Evolutionary conservation across 2,797 vertebrate genomes (phyloP).

Genomic region (Hybognathus amarus): DNA sequence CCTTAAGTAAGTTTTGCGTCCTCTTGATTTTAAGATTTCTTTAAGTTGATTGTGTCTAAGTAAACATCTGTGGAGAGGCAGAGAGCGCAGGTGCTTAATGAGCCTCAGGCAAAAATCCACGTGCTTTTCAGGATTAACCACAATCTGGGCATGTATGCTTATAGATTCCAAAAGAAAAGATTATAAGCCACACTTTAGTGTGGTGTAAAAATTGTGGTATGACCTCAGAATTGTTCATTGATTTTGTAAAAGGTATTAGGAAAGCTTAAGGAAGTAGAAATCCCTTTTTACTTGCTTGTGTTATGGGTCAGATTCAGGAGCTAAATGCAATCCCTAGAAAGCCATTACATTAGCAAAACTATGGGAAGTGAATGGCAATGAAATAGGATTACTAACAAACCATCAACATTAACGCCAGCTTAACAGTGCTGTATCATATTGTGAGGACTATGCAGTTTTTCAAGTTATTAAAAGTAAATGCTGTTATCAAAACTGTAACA

Average conservation of each 20-base stretch:
- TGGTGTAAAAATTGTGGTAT: constrained; percentile 8
- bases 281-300: neutral
- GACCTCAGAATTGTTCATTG: constrained; percentile 3
- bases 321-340: neutral
- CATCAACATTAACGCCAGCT: neutral
- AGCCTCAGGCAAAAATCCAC: constrained; percentile 11
- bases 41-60: neutral
- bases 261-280: constrained; percentile 15
- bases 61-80: neutral
- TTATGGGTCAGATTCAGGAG: neutral
- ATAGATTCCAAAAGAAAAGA: neutral
- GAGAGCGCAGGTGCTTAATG: constrained; percentile 14
- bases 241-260: constrained; percentile 1
- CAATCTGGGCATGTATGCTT: neutral
- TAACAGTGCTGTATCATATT: neutral
- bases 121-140: constrained; percentile 30
- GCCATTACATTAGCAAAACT: neutral
- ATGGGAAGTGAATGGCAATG: neutral
- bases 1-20: neutral
- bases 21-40: constrained; percentile 2
- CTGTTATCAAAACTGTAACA: no score
- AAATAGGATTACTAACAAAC: neutral
- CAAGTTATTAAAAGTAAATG: no score
- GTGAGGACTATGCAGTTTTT: neutral
- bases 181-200: neutral